Conservation (phyloP, 2,113 vertebrate genomes). For the Chloropsis cyanopogon region DNA sequence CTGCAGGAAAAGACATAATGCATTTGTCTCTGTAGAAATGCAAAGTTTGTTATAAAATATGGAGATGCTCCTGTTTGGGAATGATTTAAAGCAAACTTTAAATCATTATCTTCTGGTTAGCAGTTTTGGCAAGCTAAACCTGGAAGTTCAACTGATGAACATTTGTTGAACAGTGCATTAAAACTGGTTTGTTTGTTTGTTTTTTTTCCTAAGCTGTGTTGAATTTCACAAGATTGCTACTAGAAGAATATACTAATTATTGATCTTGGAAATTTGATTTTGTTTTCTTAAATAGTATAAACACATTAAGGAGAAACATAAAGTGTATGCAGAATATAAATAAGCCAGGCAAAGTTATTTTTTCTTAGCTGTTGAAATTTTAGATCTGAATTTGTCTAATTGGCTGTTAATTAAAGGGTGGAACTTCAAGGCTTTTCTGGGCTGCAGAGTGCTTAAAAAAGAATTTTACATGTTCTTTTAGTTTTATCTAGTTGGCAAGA, state of each 20-base stretch:
- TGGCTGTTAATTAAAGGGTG: neutral
- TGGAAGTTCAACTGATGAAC: constrained; percentile 6
- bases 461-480: neutral
- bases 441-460: neutral
- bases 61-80: neutral
- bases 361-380: neutral
- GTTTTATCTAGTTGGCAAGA: constrained; percentile 26
- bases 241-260: neutral
- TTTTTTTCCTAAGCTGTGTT: neutral
- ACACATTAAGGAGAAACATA: neutral
- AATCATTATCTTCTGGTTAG: constrained; percentile 8
- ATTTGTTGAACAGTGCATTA: neutral
- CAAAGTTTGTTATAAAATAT: neutral
- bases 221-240: neutral
- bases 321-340: neutral
- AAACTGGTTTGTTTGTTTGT: neutral
- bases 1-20: neutral
- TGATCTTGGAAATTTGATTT: neutral
- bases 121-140: neutral
- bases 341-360: neutral
- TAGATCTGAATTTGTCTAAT: constrained; percentile 11
- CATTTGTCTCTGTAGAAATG: neutral
- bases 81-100: neutral
- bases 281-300: neutral
- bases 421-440: neutral